phyloP scores from a whole-genome alignment of 2,113 vertebrate species.

The Pseudopodoces humilis region DNA sequence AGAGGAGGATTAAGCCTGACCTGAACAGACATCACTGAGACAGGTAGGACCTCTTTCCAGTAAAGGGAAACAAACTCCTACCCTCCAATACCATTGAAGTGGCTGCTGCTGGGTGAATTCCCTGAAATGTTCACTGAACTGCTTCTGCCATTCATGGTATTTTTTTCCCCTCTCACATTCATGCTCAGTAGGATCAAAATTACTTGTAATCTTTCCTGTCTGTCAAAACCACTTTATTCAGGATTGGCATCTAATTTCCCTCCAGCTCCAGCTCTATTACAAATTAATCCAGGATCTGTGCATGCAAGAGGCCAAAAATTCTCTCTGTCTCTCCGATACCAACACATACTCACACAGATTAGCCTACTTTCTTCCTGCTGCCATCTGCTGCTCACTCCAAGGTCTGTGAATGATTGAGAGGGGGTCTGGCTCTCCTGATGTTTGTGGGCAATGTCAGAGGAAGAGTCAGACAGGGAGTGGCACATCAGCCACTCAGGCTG shows the following conservation, averaged over 20 bases:
- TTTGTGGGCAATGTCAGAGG: background rate
- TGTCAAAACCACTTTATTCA: constrained; percentile 65
- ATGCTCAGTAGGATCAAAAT: constrained; percentile 47
- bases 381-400: constrained; percentile 24
- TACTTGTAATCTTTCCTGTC: constrained; percentile 59
- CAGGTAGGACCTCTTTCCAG: background rate
- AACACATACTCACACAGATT: background rate
- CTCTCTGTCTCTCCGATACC: background rate
- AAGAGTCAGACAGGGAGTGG: background rate
- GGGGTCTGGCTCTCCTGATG: background rate
- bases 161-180: background rate
- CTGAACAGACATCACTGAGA: background rate
- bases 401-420: background rate
- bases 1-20: background rate
- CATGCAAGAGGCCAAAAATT: constrained; percentile 30
- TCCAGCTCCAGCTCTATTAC: constrained; percentile 54
- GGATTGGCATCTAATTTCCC: constrained; percentile 58
- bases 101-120: background rate
- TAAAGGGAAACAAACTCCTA: background rate
- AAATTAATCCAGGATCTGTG: constrained; percentile 46
- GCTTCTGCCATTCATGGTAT: constrained; percentile 10
- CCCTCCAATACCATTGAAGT: background rate
- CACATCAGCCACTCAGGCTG: background rate
- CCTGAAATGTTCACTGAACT: constrained; percentile 4
- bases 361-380: constrained; percentile 6